Percentiles rank a stretch among this genome's conserved stretches.
Conservation (phyloP, 2,888 invertebrate species). For the Pristionchus exspectatus region DNA sequence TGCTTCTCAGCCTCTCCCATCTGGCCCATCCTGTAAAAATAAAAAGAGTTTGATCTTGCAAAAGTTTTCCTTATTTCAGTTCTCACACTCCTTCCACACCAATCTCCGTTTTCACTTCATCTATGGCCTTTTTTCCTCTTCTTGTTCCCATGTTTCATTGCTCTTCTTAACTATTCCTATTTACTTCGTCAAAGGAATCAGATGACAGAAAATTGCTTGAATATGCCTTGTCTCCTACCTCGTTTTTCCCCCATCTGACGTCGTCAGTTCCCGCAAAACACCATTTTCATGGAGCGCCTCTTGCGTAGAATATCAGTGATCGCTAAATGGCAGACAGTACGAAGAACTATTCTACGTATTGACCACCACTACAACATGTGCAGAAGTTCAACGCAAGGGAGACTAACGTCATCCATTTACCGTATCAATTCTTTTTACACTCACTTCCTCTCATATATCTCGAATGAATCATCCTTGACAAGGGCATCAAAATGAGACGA, state of each 20-base stretch:
- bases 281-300: background rate
- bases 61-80: background rate
- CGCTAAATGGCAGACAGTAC: background rate
- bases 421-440: background rate
- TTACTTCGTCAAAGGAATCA: background rate
- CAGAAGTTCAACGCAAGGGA: background rate
- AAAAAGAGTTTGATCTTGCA: background rate
- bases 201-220: slow-evolving; percentile 19
- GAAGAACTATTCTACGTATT: background rate
- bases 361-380: background rate
- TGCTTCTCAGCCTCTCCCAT: slow-evolving; percentile 81
- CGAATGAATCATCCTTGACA: slow-evolving; percentile 82
- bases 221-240: background rate
- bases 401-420: background rate
- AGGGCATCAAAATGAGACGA: slow-evolving; percentile 93
- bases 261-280: background rate
- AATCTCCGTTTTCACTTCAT: background rate
- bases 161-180: background rate
- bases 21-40: slow-evolving; percentile 16
- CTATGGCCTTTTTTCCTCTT: background rate
- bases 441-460: slow-evolving; percentile 54
- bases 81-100: background rate
- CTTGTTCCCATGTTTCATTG: slow-evolving; percentile 13
- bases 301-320: background rate
- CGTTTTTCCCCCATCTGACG: background rate